phyloP scores from a whole-genome alignment of 2,888 invertebrate species.

The Heliconius cydno region DNA sequence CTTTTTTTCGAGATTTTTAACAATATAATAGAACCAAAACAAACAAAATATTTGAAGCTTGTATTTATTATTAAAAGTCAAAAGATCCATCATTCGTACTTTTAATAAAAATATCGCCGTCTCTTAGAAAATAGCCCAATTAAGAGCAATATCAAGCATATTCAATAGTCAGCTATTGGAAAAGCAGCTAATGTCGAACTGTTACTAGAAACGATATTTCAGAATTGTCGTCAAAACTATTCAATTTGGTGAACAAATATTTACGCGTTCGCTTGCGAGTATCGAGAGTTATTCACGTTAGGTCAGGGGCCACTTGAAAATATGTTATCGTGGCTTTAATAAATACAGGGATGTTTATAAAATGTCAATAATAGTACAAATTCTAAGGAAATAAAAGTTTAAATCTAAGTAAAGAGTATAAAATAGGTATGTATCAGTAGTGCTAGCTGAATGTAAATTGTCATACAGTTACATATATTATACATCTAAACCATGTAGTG shows the following conservation, averaged over 20 bases:
- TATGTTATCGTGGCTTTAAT: slow-evolving; percentile 3
- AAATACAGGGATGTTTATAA: background rate
- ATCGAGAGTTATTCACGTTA: slow-evolving; percentile 20
- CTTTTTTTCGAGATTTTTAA: too few species aligned
- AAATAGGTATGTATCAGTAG: background rate
- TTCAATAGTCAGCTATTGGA: background rate
- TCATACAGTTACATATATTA: background rate
- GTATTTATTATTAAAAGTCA: background rate
- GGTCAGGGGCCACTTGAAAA: slow-evolving; percentile 6
- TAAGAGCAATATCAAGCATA: background rate
- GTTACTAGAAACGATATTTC: background rate
- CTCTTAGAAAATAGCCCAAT: background rate
- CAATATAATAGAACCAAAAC: too few species aligned
- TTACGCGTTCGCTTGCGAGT: slow-evolving; percentile 17
- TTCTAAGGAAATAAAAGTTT: background rate
- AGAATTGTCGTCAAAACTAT: background rate
- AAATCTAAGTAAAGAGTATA: background rate
- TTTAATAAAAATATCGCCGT: background rate
- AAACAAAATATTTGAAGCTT: background rate
- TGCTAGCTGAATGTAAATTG: background rate
- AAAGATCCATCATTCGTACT: background rate
- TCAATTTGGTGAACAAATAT: slow-evolving; percentile 25
- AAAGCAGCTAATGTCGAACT: background rate
- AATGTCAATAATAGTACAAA: background rate
- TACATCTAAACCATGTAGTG: background rate